Percentiles rank a stretch among this genome's conserved stretches.
phyloP scores from a whole-genome alignment of 1,140 invertebrate species.

The Drosophila subobscura region DNA sequence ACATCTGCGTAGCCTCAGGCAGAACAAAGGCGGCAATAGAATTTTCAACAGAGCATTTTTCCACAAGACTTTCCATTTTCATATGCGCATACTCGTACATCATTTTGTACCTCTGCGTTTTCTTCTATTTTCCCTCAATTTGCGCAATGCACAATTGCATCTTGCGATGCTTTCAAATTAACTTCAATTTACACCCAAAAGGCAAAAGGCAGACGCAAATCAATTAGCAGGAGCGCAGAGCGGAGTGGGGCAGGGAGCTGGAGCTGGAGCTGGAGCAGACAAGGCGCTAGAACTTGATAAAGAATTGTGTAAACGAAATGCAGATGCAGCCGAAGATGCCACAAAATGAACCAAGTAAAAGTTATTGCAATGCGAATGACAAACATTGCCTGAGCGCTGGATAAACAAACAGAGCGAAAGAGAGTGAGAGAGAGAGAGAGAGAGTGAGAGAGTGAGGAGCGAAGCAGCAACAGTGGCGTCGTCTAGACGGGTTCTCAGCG shows the following conservation, averaged over 20 bases:
- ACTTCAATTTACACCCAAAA: conserved; percentile 70
- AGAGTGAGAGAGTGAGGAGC: no score
- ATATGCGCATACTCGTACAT: no score
- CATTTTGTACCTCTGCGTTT: neutral
- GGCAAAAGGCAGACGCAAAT: conserved; percentile 47
- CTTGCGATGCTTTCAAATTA: conserved; percentile 57
- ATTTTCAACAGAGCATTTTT: conserved; percentile 25
- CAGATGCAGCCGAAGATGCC: conserved; percentile 56
- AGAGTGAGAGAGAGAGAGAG: no score
- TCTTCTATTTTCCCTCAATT: conserved; percentile 9
- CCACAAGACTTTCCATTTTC: conserved; percentile 48
- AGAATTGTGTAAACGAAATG: conserved; percentile 69
- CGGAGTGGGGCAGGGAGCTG: neutral
- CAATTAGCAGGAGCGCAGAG: conserved; percentile 65
- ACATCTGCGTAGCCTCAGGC: conserved; percentile 18
- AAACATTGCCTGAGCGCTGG: conserved; percentile 61
- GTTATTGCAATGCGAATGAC: conserved; percentile 79
- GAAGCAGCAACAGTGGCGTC: conserved; percentile 23
- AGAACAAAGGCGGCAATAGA: conserved; percentile 2
- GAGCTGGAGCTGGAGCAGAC: neutral
- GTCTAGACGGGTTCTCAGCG: conserved; percentile 44
- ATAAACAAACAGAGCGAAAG: conserved; percentile 56
- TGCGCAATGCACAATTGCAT: conserved; percentile 65
- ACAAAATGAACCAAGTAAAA: conserved; percentile 44
- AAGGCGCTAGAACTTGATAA: conserved; percentile 61